phyloP scores from a whole-genome alignment of 2,888 invertebrate species.

The Chrysopilus asiliformis region DNA sequence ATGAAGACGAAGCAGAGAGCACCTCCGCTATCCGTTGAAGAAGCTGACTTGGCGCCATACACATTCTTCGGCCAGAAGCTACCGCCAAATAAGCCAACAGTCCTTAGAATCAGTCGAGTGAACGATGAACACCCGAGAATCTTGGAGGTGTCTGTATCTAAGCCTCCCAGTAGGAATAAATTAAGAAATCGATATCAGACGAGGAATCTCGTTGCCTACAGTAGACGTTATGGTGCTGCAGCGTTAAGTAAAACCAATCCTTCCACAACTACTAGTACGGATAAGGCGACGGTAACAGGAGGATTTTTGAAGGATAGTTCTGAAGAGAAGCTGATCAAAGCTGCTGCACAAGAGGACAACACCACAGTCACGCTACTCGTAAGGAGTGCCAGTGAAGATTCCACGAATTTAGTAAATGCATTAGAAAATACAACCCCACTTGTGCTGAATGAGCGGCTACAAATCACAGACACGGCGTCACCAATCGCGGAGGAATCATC shows the following conservation, averaged over 20 bases:
- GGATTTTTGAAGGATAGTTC: constrained; percentile 7
- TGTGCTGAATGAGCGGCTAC: not conserved
- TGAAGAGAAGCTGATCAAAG: constrained; percentile 7
- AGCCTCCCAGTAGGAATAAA: constrained; percentile 20
- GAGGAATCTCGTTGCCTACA: constrained; percentile 15
- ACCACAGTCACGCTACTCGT: constrained; percentile 8
- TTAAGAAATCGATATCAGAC: constrained; percentile 15
- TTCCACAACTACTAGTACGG: constrained; percentile 15
- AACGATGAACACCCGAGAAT: constrained; percentile 42
- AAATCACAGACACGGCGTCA: not conserved
- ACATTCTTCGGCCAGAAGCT: constrained; percentile 56
- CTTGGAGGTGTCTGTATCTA: constrained; percentile 47
- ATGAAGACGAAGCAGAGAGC: constrained; percentile 18
- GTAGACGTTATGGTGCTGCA: constrained; percentile 23
- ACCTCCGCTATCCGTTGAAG: constrained; percentile 18
- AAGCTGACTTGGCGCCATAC: constrained; percentile 51
- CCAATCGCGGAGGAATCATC: not conserved
- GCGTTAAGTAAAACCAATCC: constrained; percentile 23
- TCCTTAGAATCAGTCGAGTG: constrained; percentile 34
- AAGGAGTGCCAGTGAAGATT: constrained; percentile 2
- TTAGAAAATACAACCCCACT: not conserved
- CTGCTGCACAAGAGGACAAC: constrained; percentile 3
- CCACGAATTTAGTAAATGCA: not conserved
- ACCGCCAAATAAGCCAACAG: constrained; percentile 32
- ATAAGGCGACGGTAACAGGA: constrained; percentile 4